Evolutionary conservation across 2,888 invertebrate genomes (phyloP).

Genomic region (Thysanoteuthis rhombus): DNA sequence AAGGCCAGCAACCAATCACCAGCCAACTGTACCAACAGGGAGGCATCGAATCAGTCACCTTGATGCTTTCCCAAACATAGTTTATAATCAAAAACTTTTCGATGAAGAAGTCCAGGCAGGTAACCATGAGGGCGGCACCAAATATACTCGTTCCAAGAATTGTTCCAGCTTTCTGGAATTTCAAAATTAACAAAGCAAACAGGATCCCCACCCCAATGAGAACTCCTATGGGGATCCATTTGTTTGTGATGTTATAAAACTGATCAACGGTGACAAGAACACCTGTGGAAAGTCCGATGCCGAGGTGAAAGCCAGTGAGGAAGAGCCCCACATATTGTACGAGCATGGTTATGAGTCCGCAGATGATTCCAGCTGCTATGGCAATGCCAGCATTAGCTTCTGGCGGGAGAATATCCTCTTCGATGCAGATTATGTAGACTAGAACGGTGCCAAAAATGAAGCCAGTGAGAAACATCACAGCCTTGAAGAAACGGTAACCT

Average conservation of each 20-base stretch:
- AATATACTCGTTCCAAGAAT: conserved; percentile 81
- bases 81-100: conserved; percentile 76
- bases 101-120: conserved; percentile 80
- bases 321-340: conserved; percentile 85
- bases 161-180: conserved; percentile 80
- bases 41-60: conserved; percentile 67
- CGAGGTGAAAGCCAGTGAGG: conserved; percentile 83
- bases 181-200: conserved; percentile 78
- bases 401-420: conserved; percentile 77
- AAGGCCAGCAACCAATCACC: conserved; percentile 79
- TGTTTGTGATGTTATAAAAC: conserved; percentile 72
- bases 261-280: conserved; percentile 70
- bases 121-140: conserved; percentile 79
- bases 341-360: conserved; percentile 83
- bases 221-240: conserved; percentile 79
- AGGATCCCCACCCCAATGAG: conserved; percentile 77
- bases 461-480: conserved; percentile 87
- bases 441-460: conserved; percentile 85
- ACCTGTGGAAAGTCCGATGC: conserved; percentile 70
- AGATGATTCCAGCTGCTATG: conserved; percentile 78
- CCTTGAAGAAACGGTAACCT: conserved; percentile 90
- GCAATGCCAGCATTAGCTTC: conserved; percentile 81
- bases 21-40: conserved; percentile 82
- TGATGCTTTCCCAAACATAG: conserved; percentile 79
- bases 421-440: conserved; percentile 83